Evolutionary conservation across 2,113 vertebrate genomes (phyloP), one percentile per base, ranked within the genome.

Genomic region (Barnardius zonarius): DNA sequence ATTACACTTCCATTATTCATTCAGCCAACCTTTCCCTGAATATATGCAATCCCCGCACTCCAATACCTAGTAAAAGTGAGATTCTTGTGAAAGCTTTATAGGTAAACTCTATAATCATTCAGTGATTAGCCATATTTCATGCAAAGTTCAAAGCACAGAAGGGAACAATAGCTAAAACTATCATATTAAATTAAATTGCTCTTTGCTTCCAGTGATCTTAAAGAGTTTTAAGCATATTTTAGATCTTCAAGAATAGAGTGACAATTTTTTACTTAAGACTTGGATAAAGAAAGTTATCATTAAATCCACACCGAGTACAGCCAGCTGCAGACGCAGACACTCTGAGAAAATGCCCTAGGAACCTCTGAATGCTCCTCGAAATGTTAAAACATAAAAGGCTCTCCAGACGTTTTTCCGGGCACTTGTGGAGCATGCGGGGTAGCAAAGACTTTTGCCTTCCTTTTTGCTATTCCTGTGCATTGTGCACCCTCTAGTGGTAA

Each of bases 401-500:
- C 62, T 55, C 92, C 43, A 92, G 78, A 83, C 25, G 27, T 39
- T 92, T 92, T 79, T 74, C 68, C 49, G 57, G 31, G n/a, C 49
- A 61, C 25, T 74, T 63, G 33, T 3, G 8, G 18, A 75, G 37
- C 39, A 70, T 20, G 22, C 27, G 78, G 73, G 24, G 23, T 13
- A 69, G 27, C 6, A 41, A 66, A 67, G 6, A 10, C 37, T 68
- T 93, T 70, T 64, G 27, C 9, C 2, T 3, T 4, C 16, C 7
- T 49, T 95, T 94, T 46, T 88, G 31, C 68, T 89, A 93, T 96
- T 85, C 37, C 82, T 93, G 76, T 96, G 95, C 66, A 67, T 75
- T 88, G 87, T 96, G 75, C 63, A 74, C 92, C 95, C 97, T 94
- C 97, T 97, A 86, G 95, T 95, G 98, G 96, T 24, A 73, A 77